Evolutionary conservation across 2,888 invertebrate species (phyloP).

Genomic region (Sphaerophoria taeniata): DNA sequence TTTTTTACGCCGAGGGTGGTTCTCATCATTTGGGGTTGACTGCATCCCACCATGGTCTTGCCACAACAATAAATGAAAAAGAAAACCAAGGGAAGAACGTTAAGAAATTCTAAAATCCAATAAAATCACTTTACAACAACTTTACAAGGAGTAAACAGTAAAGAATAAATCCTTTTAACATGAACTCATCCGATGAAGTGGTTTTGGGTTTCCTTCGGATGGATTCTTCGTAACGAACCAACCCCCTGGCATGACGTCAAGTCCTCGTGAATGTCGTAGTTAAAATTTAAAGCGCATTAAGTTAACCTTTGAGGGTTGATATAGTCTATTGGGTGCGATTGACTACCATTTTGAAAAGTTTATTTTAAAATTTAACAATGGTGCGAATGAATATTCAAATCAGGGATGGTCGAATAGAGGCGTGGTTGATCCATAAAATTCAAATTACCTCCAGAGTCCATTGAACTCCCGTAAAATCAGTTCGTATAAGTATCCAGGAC

Average conservation of each 20-base stretch:
- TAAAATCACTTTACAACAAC: slow-evolving; percentile 80
- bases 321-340: slow-evolving; percentile 1
- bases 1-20: slow-evolving; percentile 22
- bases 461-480: slow-evolving; percentile 42
- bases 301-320: slow-evolving; percentile 49
- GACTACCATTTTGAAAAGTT: slow-evolving; percentile 65
- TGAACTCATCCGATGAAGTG: slow-evolving; percentile 71
- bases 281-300: slow-evolving; percentile 63
- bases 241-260: slow-evolving; percentile 30
- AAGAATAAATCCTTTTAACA: slow-evolving; percentile 71
- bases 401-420: slow-evolving; percentile 18
- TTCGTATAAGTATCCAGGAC: slow-evolving; percentile 14
- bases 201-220: slow-evolving; percentile 33
- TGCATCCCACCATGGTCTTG: background rate
- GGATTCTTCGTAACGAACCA: slow-evolving; percentile 13
- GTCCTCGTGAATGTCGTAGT: too few relatives aligned
- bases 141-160: too few relatives aligned
- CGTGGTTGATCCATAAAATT: slow-evolving; percentile 18
- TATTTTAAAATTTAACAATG: slow-evolving; percentile 21
- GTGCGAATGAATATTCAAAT: slow-evolving; percentile 59
- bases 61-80: slow-evolving; percentile 26
- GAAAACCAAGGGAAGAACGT: background rate
- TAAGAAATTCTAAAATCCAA: slow-evolving; percentile 78
- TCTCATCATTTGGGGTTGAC: slow-evolving; percentile 47
- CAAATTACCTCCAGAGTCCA: slow-evolving; percentile 6